A percentile compares a stretch with the other conserved stretches of the same genome.
phyloP scores from a whole-genome alignment of 2,113 vertebrate species.

The Tenrec ecaudatus region DNA sequence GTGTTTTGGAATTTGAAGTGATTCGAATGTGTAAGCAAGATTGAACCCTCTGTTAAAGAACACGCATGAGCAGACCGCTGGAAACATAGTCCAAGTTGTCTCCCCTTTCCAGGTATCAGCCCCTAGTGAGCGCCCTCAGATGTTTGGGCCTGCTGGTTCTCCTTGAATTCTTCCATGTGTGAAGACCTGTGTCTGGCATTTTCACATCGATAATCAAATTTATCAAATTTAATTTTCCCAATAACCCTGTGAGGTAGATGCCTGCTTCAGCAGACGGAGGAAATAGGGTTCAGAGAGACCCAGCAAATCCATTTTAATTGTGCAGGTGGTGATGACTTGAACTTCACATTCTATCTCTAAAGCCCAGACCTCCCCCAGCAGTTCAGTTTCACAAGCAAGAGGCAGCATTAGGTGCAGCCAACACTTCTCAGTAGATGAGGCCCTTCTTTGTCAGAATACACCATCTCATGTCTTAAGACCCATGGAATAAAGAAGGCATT shows the following conservation, averaged over 20 bases:
- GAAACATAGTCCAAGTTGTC: not conserved
- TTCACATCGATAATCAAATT: not conserved
- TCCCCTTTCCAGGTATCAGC: not conserved
- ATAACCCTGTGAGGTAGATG: not conserved
- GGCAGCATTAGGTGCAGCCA: not conserved
- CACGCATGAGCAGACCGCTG: not conserved
- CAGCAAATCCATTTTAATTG: conserved; percentile 20
- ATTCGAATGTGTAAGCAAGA: not conserved
- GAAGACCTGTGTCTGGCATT: not conserved
- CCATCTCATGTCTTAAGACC: not conserved
- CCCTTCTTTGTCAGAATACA: not conserved
- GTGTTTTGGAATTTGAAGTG: not conserved
- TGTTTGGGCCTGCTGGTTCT: not conserved
- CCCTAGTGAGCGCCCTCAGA: not conserved
- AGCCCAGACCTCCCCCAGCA: not conserved
- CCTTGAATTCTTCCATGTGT: not conserved
- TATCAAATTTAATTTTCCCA: conserved; percentile 25
- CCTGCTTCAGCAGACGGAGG: not conserved
- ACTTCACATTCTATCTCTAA: conserved; percentile 13
- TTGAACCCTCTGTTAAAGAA: not conserved
- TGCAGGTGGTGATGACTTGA: not conserved
- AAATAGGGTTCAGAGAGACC: not conserved
- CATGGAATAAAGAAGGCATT: not conserved
- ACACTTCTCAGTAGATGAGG: not conserved
- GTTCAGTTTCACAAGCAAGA: conserved; percentile 9